Evolutionary conservation across 2,113 vertebrate genomes (phyloP).

Genomic region (Noturus placidus): DNA sequence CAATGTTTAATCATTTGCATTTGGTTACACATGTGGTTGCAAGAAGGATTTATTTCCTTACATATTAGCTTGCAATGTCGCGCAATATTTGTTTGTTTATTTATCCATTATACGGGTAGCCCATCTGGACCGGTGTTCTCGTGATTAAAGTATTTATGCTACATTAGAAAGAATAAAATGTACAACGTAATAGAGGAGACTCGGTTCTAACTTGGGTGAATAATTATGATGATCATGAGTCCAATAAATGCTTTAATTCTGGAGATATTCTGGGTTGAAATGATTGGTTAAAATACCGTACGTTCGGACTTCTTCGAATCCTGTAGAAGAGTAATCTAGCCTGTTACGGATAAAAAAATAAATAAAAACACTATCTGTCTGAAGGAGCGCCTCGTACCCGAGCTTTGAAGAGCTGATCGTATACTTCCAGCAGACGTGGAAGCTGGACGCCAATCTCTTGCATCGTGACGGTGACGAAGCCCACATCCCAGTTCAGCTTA

Average conservation of each 20-base stretch:
- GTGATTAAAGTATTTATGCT: background rate
- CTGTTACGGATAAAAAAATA: no score
- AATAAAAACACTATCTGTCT: background rate
- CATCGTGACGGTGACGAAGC: constrained; percentile 92
- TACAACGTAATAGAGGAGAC: no score
- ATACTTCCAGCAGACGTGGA: constrained; percentile 88
- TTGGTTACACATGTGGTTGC: background rate
- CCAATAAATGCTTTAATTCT: background rate
- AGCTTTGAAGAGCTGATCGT: constrained; percentile 93
- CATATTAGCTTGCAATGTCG: background rate
- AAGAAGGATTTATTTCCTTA: background rate
- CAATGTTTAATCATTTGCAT: background rate
- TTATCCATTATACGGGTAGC: background rate
- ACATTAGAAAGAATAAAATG: no score
- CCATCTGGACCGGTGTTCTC: background rate
- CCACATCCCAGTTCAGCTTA: constrained; percentile 86
- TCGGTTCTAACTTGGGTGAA: background rate
- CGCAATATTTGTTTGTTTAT: background rate
- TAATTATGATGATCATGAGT: background rate
- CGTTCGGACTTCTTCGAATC: background rate
- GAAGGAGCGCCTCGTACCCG: constrained; percentile 72
- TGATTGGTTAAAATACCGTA: background rate
- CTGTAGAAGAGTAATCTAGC: background rate
- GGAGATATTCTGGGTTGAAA: no score
- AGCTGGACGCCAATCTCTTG: constrained; percentile 90